Percentiles rank a stretch among this genome's conserved stretches.
These are phyloP conservation scores for Tetrao urogallus DNA, from an alignment of 2,113 vertebrate genomes.

Conservation along the genomic window DNA sequence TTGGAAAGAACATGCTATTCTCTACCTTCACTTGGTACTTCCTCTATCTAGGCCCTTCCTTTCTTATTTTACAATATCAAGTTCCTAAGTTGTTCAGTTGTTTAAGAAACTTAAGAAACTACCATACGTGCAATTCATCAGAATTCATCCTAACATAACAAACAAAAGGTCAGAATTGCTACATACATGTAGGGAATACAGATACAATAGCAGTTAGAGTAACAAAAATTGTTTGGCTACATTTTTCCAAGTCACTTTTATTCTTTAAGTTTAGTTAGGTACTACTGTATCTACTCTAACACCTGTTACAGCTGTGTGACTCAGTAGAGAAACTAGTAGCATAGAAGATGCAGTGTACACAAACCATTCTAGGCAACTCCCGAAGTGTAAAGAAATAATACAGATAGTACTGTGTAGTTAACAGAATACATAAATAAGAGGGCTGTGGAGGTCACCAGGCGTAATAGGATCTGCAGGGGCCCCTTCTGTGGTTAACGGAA, in stretches of 20 bases:
- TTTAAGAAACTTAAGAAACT: neutral
- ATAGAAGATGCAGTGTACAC: neutral
- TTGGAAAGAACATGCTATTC: neutral
- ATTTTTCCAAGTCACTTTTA: conserved; percentile 19
- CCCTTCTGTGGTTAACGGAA: no score
- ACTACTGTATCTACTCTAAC: neutral
- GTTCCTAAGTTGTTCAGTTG: neutral
- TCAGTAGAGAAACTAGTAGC: neutral
- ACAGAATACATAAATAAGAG: no score
- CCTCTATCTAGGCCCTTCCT: neutral
- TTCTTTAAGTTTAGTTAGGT: conserved; percentile 19
- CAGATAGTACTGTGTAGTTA: neutral
- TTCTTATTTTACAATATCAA: neutral
- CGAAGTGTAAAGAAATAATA: neutral
- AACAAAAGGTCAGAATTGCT: neutral
- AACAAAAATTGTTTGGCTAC: neutral
- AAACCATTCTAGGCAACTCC: neutral
- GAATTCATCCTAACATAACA: rapidly evolving
- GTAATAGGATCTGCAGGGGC: no score
- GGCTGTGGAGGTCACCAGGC: no score
- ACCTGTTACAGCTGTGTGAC: conserved; percentile 26
- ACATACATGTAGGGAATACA: neutral
- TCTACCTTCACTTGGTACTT: neutral
- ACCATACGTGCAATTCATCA: neutral
- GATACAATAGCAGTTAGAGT: neutral